Evolutionary conservation across 2,113 vertebrate species (phyloP).

Genomic region (Promerops cafer): DNA sequence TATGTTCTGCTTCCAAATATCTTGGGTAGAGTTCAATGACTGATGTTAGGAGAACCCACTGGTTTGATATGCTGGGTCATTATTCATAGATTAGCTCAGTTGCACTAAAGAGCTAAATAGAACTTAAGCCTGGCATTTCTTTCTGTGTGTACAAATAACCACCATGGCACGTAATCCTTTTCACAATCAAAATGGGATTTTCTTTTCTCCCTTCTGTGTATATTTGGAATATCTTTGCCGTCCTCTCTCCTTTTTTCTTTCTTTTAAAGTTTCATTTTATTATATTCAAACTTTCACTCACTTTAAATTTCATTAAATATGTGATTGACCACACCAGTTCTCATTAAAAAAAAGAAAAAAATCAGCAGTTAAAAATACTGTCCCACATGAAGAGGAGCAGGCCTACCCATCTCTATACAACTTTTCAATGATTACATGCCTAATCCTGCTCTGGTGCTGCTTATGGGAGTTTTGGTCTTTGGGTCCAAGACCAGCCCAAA

Average conservation of each 20-base stretch:
- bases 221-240: background rate
- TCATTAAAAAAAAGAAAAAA: background rate
- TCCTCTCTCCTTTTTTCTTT: background rate
- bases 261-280: background rate
- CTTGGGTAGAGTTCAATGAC: background rate
- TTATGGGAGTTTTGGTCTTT: background rate
- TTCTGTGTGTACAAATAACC: background rate
- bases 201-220: background rate
- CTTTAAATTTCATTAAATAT: background rate
- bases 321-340: background rate
- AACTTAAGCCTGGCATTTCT: background rate
- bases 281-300: background rate
- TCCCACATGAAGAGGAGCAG: background rate
- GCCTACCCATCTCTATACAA: background rate
- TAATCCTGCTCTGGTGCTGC: background rate
- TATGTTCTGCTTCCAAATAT: conserved; percentile 21
- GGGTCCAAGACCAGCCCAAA: background rate
- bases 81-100: background rate
- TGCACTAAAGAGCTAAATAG: background rate
- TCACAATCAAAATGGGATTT: background rate
- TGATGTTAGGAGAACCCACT: background rate
- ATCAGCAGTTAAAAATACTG: background rate
- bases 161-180: background rate
- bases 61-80: background rate
- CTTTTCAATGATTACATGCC: background rate